A percentile compares a stretch with the other conserved stretches of the same genome.
phyloP scores from a whole-genome alignment of 2,888 invertebrate species.

The Drosophila mayaguana region DNA sequence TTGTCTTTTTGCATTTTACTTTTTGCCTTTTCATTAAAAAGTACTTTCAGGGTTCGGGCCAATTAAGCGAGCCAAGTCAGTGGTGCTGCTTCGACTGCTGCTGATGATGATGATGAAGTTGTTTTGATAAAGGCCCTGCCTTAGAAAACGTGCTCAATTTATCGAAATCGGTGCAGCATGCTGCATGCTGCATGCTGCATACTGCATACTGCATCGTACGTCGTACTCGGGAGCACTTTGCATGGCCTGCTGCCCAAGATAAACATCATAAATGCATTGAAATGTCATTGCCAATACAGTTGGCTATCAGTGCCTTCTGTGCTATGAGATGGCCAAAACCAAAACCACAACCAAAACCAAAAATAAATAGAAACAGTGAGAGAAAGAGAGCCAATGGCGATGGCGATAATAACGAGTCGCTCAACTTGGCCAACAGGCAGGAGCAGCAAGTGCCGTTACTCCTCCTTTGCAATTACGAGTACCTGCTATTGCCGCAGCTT shows the following conservation, averaged over 20 bases:
- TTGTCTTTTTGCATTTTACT: no score
- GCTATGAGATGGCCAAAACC: conserved; percentile 49
- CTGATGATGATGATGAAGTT: conserved; percentile 69
- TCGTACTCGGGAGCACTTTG: conserved; percentile 54
- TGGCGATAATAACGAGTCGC: conserved; percentile 72
- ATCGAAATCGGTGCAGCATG: conserved; percentile 78
- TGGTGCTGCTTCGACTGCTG: background rate
- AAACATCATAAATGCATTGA: conserved; percentile 84
- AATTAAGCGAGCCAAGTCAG: conserved; percentile 63
- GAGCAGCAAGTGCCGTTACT: conserved; percentile 71
- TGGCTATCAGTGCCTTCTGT: conserved; percentile 62
- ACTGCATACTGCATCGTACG: conserved; percentile 16
- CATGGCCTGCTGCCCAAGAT: conserved; percentile 72
- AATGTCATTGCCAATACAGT: conserved; percentile 79
- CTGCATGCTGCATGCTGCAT: conserved; percentile 55
- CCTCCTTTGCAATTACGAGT: conserved; percentile 75
- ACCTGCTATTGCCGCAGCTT: conserved; percentile 70
- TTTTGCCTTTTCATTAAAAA: conserved; percentile 60
- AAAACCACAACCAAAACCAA: background rate
- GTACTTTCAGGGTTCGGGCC: conserved; percentile 54
- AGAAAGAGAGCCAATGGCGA: conserved; percentile 39
- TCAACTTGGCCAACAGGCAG: conserved; percentile 44
- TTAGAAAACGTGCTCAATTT: conserved; percentile 77
- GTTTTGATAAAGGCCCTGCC: conserved; percentile 79
- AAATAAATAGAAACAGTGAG: background rate